Base-by-base conservation (phyloP, 2,797 vertebrate species). In the Gallinago stenura region DNA sequence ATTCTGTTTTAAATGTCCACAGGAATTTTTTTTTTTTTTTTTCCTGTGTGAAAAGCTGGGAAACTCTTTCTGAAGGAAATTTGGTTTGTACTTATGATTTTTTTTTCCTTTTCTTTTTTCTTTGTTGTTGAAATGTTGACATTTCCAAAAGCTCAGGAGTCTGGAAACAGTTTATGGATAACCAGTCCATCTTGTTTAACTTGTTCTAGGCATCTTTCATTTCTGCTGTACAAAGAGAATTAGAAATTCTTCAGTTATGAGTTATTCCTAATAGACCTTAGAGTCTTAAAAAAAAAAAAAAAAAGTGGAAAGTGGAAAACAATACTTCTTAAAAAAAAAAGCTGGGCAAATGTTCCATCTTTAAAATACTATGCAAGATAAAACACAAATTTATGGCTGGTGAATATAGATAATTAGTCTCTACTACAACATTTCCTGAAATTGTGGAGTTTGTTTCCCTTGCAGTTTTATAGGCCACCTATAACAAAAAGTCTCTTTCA, bases 21-120 rank as follows among this genome's bases (percentile, higher is more conserved):
- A 12, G 2, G 5, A 26, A 3, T 41, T 8, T 17, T 4, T 41
- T 17, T 5, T 37, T 37, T 37, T 37, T 35, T 24, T 37, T 46
- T 60, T 46, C 12, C 3, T 13, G 4, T 2, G 1, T 54, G 10
- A 87, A 66, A 66, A 73, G 50, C 48, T 62, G 7, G 15, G 41
- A 86, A 62, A 39, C 4, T 71, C 3, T 58, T 90, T 83, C 28
- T 7, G 16, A 60, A n/a, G 13, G 21, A 83, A 73, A 62, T 50
- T 21, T 3, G 0, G 6, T 79, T 80, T 69, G 5, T 28, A 62
- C 8, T 51, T 25, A 12, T 26, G 4, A 8, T 33, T 28, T 17
- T 10, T 10, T 43, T 4, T 7, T 11, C 5, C 2, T 4, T 25
- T 37, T 18, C 25, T 15, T 25, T 7, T 31, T n/a, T 15, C 2